A percentile compares a stretch with the other conserved stretches of the same genome.
phyloP scores from a whole-genome alignment of 1,140 invertebrate genomes.

The Ridgeia piscesae region DNA sequence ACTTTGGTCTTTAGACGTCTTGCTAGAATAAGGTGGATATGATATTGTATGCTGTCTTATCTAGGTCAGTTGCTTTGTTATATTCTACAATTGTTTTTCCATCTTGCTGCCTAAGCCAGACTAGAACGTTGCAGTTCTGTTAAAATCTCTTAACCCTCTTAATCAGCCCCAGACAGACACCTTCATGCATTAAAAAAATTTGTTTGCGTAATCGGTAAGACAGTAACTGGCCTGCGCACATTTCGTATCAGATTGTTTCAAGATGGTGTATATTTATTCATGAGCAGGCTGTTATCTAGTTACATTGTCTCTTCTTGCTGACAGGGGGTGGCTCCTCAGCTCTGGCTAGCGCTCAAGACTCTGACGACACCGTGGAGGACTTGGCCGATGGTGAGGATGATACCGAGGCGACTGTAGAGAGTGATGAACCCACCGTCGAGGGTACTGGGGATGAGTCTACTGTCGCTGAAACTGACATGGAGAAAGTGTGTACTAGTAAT shows the following conservation, averaged over 20 bases:
- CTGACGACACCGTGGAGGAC: conserved; percentile 9
- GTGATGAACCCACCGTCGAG: conserved; percentile 38
- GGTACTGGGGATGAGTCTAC: conserved; percentile 35
- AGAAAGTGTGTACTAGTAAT: neutral
- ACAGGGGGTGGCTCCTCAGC: conserved; percentile 16
- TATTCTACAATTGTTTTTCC: neutral
- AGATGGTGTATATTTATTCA: no score
- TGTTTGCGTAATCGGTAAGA: no score
- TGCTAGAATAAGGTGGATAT: neutral
- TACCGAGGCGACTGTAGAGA: conserved; percentile 48
- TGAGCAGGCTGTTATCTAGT: neutral
- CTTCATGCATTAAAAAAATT: no score
- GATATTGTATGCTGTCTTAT: neutral
- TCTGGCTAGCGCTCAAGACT: conserved; percentile 18
- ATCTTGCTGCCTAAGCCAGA: no score
- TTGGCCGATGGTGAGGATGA: conserved; percentile 31
- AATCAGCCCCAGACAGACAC: no score
- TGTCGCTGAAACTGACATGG: conserved; percentile 35
- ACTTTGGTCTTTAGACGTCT: neutral
- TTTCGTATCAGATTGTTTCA: no score
- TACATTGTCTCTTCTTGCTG: neutral
- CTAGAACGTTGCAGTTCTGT: no score
- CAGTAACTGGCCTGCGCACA: no score
- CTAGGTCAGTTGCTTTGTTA: neutral
- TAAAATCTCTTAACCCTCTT: no score